These are phyloP conservation scores for Poeciliopsis retropinna DNA, from an alignment of 2,113 vertebrate genomes.

Conservation along the genomic window DNA sequence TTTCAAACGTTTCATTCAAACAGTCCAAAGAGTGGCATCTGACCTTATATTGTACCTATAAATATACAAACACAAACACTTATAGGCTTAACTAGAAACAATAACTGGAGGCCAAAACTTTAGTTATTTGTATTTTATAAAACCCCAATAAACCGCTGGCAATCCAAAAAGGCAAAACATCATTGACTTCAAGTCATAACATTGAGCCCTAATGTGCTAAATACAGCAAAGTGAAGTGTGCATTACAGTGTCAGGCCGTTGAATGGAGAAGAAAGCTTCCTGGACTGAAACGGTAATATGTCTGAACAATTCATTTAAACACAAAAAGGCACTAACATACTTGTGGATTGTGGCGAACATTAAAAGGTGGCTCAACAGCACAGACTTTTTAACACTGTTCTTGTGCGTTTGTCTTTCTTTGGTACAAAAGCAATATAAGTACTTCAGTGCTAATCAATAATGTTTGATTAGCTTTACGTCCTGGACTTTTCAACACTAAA, in stretches of 20 bases:
- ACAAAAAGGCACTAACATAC: constrained; percentile 10
- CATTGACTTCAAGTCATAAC: constrained; percentile 8
- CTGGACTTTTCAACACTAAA: not conserved
- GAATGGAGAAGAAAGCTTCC: constrained; percentile 9
- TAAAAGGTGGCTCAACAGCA: not conserved
- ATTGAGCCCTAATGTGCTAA: constrained; percentile 23
- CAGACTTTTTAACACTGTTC: not conserved
- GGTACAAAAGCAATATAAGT: not conserved
- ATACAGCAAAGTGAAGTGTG: constrained; percentile 44
- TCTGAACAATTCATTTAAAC: not conserved
- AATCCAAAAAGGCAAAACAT: not conserved
- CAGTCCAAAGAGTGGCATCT: not conserved
- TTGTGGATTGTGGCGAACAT: not conserved
- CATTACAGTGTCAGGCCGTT: constrained; percentile 12
- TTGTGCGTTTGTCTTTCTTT: constrained; percentile 6
- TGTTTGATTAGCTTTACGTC: not conserved
- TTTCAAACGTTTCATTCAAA: no score
- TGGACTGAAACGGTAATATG: constrained; percentile 18
- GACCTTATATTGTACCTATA: not conserved
- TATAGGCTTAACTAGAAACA: not conserved
- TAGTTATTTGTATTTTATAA: constrained; percentile 5
- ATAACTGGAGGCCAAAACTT: constrained; percentile 9
- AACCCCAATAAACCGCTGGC: constrained; percentile 2
- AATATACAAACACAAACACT: not conserved
- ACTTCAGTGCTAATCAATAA: constrained; percentile 11